Evolutionary conservation across 2,113 vertebrate species (phyloP), one percentile per base, ranked within the genome.

Genomic region (Cairina moschata): DNA sequence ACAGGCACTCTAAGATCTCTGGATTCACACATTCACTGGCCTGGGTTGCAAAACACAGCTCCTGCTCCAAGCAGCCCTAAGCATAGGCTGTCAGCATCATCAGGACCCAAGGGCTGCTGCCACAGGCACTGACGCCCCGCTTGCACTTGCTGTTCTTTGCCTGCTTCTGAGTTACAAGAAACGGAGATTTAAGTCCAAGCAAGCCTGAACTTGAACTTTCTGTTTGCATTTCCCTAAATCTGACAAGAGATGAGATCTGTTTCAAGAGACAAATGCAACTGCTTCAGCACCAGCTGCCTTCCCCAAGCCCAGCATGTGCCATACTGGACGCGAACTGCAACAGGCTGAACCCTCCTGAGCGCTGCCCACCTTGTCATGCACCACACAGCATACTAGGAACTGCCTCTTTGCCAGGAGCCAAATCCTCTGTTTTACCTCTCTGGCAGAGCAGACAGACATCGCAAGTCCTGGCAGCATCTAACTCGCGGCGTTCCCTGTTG

Each of bases 51-150:
- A 88, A 79, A 62, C 21, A 25, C 3, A 60, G 54, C 80, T 59
- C 9, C 31, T 9, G 13, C 23, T 44, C 40, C 0, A 3, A 87
- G 65, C 32, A 77, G 52, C 38, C 68, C 48, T 29, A 23, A 14
- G 54, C 38, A 32, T 8, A 22, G 2, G 2, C 36, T 79, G 66
- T 21, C 69, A 77, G 28, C 1, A 1, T 20, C 3, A 0, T 14
- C 32, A 54, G 59, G 40, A 82, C 17, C 31, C 1, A 0, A 6
- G 0, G 5, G 42, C 17, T 2, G 0, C 59, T 72, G 68, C n/a
- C 81, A 60, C 5, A 15, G 60, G 56, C n/a, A 16, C 36, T 59
- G 54, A 72, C 0, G 3, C 25, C 38, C 62, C 31, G 40, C 59
- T 29, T 63, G 31, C 21, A 50, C 46, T 44, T 48, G 32, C 16